Evolutionary conservation across 2,888 invertebrate species (phyloP).

Genomic region (Cephus runcator): DNA sequence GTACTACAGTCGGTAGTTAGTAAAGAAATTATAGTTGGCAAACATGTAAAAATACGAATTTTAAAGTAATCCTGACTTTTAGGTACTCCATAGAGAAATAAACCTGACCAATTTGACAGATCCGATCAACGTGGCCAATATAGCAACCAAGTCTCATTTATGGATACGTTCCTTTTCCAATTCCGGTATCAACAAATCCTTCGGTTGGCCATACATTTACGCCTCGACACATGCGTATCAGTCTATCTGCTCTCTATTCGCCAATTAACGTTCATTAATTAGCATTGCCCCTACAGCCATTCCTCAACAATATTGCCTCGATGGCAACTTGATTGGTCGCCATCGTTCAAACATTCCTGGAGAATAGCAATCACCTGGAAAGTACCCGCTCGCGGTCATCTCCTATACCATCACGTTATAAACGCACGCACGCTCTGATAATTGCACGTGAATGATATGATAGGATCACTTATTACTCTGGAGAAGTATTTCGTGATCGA

Average conservation of each 20-base stretch:
- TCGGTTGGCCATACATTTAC: neutral
- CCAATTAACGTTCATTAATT: neutral
- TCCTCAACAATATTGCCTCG: neutral
- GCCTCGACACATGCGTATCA: neutral
- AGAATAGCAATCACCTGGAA: neutral
- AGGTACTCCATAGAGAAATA: neutral
- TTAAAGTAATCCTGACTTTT: neutral
- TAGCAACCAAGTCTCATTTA: neutral
- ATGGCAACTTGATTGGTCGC: neutral
- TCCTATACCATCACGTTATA: neutral
- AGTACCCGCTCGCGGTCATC: neutral
- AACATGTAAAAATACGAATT: neutral
- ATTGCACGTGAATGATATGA: neutral
- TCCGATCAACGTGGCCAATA: too few species aligned
- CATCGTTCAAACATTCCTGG: neutral
- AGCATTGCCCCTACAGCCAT: neutral
- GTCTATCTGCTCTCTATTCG: neutral
- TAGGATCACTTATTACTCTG: neutral
- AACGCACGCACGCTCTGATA: neutral
- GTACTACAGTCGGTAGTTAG: neutral
- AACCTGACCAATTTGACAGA: neutral
- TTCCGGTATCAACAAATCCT: neutral
- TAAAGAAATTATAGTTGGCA: neutral
- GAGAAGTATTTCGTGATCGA: neutral
- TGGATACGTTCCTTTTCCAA: neutral